Conservation (phyloP, 2,113 vertebrate genomes). For the Helogale parvula region DNA sequence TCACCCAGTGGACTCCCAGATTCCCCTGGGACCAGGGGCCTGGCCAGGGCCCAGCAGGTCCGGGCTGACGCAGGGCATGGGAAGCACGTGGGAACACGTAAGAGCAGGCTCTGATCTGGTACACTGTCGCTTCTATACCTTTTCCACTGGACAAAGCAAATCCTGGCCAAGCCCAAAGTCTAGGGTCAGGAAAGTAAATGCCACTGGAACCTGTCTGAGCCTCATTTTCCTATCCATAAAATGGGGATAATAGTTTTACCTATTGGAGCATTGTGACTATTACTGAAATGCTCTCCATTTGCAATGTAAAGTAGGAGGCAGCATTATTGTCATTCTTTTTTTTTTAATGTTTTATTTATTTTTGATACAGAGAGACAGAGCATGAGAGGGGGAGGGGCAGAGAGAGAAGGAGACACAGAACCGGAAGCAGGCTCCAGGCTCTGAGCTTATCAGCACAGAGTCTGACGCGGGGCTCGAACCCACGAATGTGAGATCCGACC, state of each 20-base stretch:
- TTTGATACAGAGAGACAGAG: no score
- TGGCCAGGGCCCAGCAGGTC: neutral
- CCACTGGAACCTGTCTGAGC: neutral
- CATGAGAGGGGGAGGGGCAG: no score
- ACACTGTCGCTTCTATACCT: neutral
- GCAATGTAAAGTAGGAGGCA: neutral
- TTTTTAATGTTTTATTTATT: no score
- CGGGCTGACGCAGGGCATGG: neutral
- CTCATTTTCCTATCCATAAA: slow-evolving; percentile 13
- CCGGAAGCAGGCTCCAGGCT: no score
- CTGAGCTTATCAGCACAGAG: no score
- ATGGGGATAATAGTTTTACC: neutral
- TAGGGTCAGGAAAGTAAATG: neutral
- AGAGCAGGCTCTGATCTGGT: neutral
- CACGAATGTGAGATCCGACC: no score
- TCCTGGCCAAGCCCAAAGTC: neutral
- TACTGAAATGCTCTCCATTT: neutral
- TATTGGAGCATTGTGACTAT: neutral
- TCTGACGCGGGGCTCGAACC: no score
- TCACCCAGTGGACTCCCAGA: neutral
- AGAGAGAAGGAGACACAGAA: no score
- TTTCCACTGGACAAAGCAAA: neutral
- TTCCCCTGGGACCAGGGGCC: neutral
- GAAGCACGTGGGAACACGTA: neutral
- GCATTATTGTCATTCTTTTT: neutral